Conservation (phyloP, 2,797 vertebrate genomes). For the Chloroceryle amazona region DNA sequence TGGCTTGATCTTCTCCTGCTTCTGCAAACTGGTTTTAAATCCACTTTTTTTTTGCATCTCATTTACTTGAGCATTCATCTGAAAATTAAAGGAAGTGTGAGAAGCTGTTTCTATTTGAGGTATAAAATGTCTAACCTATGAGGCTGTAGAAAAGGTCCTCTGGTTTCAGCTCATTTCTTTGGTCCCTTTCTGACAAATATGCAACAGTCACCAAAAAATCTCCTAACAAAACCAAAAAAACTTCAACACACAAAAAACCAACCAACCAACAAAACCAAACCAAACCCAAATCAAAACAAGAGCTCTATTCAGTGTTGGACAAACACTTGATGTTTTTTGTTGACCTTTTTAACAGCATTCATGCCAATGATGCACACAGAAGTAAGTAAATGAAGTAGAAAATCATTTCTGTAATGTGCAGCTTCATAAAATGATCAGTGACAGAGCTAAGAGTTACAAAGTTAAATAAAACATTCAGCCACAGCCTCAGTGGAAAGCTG, state of each 20-base stretch:
- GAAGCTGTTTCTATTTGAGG: background rate
- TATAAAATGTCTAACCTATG: background rate
- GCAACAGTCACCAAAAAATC: background rate
- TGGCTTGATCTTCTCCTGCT: background rate
- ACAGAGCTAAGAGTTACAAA: background rate
- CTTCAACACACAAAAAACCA: background rate
- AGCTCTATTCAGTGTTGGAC: background rate
- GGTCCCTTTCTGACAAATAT: background rate
- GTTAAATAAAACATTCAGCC: background rate
- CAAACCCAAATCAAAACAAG: background rate
- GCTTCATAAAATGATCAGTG: background rate
- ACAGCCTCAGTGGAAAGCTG: background rate
- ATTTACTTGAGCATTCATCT: background rate
- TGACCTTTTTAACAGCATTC: background rate
- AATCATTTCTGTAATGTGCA: background rate
- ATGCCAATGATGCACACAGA: background rate
- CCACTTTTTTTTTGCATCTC: background rate
- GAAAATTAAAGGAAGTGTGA: background rate
- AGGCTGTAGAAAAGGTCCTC: background rate
- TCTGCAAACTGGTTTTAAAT: background rate
- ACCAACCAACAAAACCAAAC: no score
- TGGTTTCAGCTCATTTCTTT: background rate
- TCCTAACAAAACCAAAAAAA: background rate
- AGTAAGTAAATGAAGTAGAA: constrained; percentile 19
- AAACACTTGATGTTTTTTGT: background rate